Base-by-base conservation (phyloP, 2,888 invertebrate genomes). In the Euplagia quadripunctaria region DNA sequence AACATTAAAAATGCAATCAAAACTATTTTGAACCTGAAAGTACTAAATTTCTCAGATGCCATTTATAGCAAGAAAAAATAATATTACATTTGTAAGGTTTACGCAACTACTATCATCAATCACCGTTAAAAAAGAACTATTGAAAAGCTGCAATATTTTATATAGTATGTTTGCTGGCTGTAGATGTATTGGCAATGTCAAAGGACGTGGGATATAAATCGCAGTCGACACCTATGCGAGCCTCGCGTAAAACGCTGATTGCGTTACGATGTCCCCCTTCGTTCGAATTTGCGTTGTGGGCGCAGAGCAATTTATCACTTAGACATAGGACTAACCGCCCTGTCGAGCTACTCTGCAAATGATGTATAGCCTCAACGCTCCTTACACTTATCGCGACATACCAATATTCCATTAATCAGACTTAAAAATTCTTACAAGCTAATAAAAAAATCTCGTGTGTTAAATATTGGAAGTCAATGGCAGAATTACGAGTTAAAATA, bases 241-340 rank as follows among this genome's bases (percentile, higher is more conserved):
- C 92, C 93, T 92, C 94, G 93, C 87, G 92, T 92, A 91, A 94
- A 91, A 89, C 90, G 88, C 89, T 92, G 93, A 94, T 93, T 93
- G 90, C 89, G 89, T 91, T 92, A 91, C 93, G 91, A 92, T 91
- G 93, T 91, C 92, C 94, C 94, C 94, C 94, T 93, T 91, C 88
- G 87, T 90, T 92, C 90, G 90, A 94, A 94, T 94, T 94, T 93
- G 94, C 94, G 94, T 94, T 89, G 93, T 89, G 92, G 87, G 91
- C 89, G 87, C 86, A 85, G 81, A 85, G 92, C 94, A 95, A 96
- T 96, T 96, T 96, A 95, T 94, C 95, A 95, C 95, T 96, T 95
- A 94, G 94, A 92, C 92, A 89, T 92, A 94, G 93, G 91, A 94
- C 92, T 89, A 91, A 90, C 92, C 89, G 90, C 86, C 85, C 88